Base-by-base conservation (phyloP, 2,888 invertebrate species). In the Cosmia trapezina region DNA sequence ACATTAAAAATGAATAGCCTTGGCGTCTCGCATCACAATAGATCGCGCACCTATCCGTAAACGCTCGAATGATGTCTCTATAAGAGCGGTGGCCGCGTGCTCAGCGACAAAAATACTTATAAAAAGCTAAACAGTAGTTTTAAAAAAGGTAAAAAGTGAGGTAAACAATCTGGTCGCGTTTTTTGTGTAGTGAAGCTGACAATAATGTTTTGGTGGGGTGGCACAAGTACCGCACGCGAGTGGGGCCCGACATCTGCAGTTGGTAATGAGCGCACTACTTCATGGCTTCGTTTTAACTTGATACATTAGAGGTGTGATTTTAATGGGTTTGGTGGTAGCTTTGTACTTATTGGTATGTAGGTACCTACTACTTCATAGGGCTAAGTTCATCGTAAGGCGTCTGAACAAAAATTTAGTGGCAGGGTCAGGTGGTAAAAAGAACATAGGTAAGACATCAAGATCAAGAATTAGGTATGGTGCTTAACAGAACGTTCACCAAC, bases 121-220 rank as follows among this genome's bases (percentile, higher is more conserved):
- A 95, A 94, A 95, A 95, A 93, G 89, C 88, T 89, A 89, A 93
- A 94, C 92, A 93, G 92, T 90, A 93, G 92, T 93, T 94, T 91
- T 88, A 94, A 93, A 94, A 95, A 96, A 95, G 91, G 91, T 95
- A 95, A 95, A 96, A 96, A 94, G 93, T 94, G 95, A 94, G 94
- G 95, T 96, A 96, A 96, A 96, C 95, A 96, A 95, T 94, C 93
- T 92, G 94, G 90, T 90, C 87, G 91, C 86, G 91, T 93, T 95
- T 96, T 95, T 95, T 95, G 89, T 91, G 86, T 80, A 67, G 86
- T 78, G 87, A 84, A 82, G 83, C 87, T 90, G 89, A 92, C 92
- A 92, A 92, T 92, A 87, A 89, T 89, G 90, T 89, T 90, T 90
- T 88, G 61, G 90, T 90, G 86, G 95, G 95, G 95, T 92, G 94